Evolutionary conservation across 2,113 vertebrate genomes (phyloP), one percentile per base, ranked within the genome.

Genomic region (Ia io): DNA sequence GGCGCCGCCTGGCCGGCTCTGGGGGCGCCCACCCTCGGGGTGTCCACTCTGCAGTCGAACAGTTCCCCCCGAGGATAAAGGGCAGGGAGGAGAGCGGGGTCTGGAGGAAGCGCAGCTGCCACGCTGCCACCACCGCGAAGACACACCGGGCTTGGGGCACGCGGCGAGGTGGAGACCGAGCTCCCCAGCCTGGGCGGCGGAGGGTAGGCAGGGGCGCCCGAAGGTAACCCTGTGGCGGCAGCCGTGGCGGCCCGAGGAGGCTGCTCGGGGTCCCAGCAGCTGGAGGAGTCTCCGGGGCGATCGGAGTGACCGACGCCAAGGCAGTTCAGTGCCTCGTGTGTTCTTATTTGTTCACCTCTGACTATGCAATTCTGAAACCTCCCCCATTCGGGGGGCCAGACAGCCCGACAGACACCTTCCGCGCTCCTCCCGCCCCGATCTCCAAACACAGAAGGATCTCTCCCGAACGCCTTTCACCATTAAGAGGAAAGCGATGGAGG

Each of bases 401-500:
- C 97, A 96, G 92, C 97, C 85, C 88, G 91, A 84, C 87, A 90
- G 97, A 97, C 95, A 93, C 96, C 97, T 92, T 97, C 96, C 89
- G 91, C 91, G 83, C 96, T 90, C 95, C 93, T 93, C 84, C 78
- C 70, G 96, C 85, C 93, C 91, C 49, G 95, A 82, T 96, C 89
- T 88, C 92, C 89, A 96, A 95, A 93, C 3, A 69, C 80, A 37
- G 96, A 97, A 91, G 94, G 97, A 88, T 90, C 95, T 67, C 94
- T 95, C 97, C 97, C 94, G 78, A 77, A 94, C 96, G 94, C 96
- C 98, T 97, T 97, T 96, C 98, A 98, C 98, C 98, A 98, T 98
- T 99, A 98, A 99, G 98, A 99, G 98, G 97, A 98, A 98, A 98
- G 98, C 98, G 97, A 99, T 99, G 99, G 99, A 99, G 98, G 99